Evolutionary conservation across 1,140 invertebrate genomes (phyloP), one percentile per base, ranked within the genome.

Genomic region (Bombus pyrosoma): DNA sequence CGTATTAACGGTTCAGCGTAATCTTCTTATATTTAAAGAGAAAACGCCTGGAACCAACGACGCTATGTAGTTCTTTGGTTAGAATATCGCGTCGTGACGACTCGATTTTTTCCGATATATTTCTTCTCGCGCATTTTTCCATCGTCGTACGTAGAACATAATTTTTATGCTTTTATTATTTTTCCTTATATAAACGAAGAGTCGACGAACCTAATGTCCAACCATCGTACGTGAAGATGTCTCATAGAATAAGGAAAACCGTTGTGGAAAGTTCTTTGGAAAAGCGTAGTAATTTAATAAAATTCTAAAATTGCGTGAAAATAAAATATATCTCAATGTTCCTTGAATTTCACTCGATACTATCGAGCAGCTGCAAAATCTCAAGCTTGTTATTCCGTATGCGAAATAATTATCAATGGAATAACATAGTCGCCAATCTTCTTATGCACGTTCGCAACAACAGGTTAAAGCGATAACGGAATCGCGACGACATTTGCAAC

Each of bases 1-100:
- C 91, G 93, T 93, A 93, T 94, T 94, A 94, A 93, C 91, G 89
- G 91, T 86, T 39, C 64, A 81, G 84, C 78, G 80, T 85, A 87
- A 92, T 91, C 91, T 90, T 91, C 90, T 93, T 89, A 79, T 90
- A 75, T 87, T 85, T 82, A 75, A 89, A 64, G 68, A 75, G 87
- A 81, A 68, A 77, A 77, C 62, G 62, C 39, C 71, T 66, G 57
- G 39, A 18, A 39, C 8, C 34, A 41, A 37, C 18, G 71, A 37
- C 18, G 18, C 10, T 15, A 37, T 41, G 2, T 32, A 71, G 43
- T 18, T 41, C 39, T 57, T n/a, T 3, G 3, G 39, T 43, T 18
- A 9, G 41, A 28, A 2, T 37, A 10, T 22, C 9, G 34, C 34
- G 8, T 25, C 66, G 18, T 9, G 66, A 37, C 8, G 32, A 3